Conservation (phyloP, 2,113 vertebrate genomes). For the Vidua chalybeata region DNA sequence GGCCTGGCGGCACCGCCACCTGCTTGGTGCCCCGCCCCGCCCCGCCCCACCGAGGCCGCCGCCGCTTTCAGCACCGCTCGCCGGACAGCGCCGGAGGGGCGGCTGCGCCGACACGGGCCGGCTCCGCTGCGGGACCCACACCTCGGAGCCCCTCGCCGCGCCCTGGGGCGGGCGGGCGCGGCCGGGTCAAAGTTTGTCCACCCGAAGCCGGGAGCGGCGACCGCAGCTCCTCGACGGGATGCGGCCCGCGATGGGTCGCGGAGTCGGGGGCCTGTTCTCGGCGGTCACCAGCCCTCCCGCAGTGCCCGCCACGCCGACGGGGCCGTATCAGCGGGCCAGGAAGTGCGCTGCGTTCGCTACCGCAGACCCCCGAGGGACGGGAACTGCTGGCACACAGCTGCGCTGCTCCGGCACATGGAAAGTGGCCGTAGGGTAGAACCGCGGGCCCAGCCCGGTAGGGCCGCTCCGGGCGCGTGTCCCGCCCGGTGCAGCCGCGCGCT, state of each 20-base stretch:
- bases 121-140: not conserved
- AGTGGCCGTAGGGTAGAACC: not conserved
- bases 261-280: not conserved
- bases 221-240: not conserved
- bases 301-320: not conserved
- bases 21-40: not conserved
- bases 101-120: too few species aligned
- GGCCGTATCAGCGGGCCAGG: not conserved
- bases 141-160: not conserved
- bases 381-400: not conserved
- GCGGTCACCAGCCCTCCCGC: not conserved
- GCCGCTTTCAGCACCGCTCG: not conserved
- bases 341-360: not conserved
- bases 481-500: not conserved
- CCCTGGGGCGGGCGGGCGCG: not conserved
- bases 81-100: conserved; percentile 13
- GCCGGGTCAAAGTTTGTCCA: not conserved
- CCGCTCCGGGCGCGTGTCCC: not conserved
- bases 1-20: not conserved
- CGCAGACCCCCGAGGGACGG: not conserved
- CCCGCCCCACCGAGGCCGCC: not conserved
- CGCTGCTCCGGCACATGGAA: not conserved
- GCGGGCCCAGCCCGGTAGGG: not conserved
- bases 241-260: not conserved
- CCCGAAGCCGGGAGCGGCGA: not conserved